A percentile compares a stretch with the other conserved stretches of the same genome.
These are phyloP conservation scores for Nephrotoma appendiculata DNA, from an alignment of 2,888 invertebrate species.

Conservation along the genomic window DNA sequence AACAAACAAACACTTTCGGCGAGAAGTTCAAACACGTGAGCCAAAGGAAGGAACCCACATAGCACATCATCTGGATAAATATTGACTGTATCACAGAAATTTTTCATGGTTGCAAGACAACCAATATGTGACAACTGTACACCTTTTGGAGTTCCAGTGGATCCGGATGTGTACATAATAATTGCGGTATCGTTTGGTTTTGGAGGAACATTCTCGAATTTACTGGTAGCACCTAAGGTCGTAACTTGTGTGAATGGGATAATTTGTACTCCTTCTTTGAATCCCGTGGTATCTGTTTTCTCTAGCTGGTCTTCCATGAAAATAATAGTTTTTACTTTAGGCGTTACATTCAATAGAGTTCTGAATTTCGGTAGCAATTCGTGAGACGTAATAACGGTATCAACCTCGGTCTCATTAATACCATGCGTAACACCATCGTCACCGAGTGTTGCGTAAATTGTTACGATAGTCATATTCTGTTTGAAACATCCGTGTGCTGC, in stretches of 20 bases:
- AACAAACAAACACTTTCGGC: constrained; percentile 77
- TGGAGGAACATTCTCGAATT: constrained; percentile 44
- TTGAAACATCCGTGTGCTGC: constrained; percentile 93
- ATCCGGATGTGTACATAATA: constrained; percentile 98
- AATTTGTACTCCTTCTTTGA: constrained; percentile 56
- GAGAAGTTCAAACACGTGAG: constrained; percentile 91
- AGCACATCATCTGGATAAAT: constrained; percentile 64
- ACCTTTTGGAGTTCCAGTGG: constrained; percentile 91
- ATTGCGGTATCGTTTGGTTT: constrained; percentile 72
- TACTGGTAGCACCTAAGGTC: constrained; percentile 37
- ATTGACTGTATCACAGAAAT: constrained; percentile 63
- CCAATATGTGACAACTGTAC: constrained; percentile 71
- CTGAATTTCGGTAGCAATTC: constrained; percentile 85
- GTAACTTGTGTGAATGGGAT: constrained; percentile 60
- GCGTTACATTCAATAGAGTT: constrained; percentile 54
- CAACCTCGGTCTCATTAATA: constrained; percentile 91
- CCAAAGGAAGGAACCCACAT: constrained; percentile 87
- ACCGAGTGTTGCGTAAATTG: constrained; percentile 92
- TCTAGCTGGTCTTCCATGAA: constrained; percentile 82
- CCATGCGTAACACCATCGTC: constrained; percentile 95
- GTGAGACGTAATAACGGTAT: constrained; percentile 82
- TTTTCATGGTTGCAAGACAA: constrained; percentile 63
- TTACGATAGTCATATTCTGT: constrained; percentile 88
- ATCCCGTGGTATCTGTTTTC: constrained; percentile 51
- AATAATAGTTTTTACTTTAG: constrained; percentile 62